Conservation (phyloP, 2,888 invertebrate species). For the Agrotis puta region DNA sequence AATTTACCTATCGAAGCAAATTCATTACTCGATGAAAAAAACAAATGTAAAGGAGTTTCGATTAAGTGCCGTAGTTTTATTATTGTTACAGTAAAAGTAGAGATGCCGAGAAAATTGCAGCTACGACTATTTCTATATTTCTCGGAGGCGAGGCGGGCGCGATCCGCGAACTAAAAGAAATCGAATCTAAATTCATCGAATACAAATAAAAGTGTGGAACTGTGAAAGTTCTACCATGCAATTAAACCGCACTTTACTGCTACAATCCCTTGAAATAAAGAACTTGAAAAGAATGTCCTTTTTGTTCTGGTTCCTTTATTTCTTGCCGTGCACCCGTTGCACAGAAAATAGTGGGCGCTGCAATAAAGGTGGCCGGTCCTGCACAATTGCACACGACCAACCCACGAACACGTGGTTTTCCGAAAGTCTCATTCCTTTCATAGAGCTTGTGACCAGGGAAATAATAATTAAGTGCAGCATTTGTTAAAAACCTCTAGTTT, state of each 20-base stretch:
- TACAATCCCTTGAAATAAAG: constrained; percentile 89
- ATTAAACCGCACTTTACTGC: constrained; percentile 89
- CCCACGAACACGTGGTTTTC: constrained; percentile 67
- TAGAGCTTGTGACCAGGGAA: constrained; percentile 28
- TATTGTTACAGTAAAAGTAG: constrained; percentile 72
- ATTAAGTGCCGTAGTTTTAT: constrained; percentile 66
- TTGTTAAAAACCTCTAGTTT: constrained; percentile 54
- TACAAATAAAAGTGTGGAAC: constrained; percentile 81
- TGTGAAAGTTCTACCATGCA: constrained; percentile 85
- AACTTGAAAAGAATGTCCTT: constrained; percentile 86
- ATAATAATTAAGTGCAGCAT: constrained; percentile 53
- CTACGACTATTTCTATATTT: constrained; percentile 77
- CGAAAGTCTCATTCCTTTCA: constrained; percentile 72
- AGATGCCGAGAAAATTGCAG: constrained; percentile 71
- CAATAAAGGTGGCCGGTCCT: constrained; percentile 76
- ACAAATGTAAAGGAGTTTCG: constrained; percentile 67
- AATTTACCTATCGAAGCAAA: constrained; percentile 59
- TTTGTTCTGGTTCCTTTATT: constrained; percentile 83
- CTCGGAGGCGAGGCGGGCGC: constrained; percentile 60
- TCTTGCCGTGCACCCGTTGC: constrained; percentile 77
- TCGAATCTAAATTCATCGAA: constrained; percentile 85
- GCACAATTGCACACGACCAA: constrained; percentile 77
- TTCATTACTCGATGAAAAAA: constrained; percentile 66
- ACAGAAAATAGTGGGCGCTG: constrained; percentile 81
- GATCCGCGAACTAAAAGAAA: constrained; percentile 73